These are phyloP conservation scores for Eristalinus sepulchralis DNA, from an alignment of 2,888 invertebrate species.

Conservation along the genomic window DNA sequence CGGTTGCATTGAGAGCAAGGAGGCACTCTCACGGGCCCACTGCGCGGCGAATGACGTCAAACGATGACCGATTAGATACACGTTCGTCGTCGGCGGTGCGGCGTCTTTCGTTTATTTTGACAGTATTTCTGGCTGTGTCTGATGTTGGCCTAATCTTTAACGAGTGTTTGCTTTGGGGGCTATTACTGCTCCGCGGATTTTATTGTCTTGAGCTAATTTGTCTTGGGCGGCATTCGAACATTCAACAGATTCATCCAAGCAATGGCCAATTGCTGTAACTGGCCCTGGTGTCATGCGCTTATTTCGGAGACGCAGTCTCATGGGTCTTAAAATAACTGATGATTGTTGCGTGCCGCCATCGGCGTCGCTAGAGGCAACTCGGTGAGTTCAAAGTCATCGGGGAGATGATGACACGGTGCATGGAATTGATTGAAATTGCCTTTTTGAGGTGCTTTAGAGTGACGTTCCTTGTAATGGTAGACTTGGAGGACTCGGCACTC, in stretches of 20 bases:
- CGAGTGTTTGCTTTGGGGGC: not conserved
- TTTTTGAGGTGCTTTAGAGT: no score
- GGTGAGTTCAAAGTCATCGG: not conserved
- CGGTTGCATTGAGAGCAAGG: slow-evolving; percentile 21
- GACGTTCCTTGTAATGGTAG: no score
- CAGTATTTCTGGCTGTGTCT: not conserved
- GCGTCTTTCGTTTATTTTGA: slow-evolving; percentile 43
- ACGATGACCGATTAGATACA: slow-evolving; percentile 58
- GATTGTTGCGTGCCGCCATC: not conserved
- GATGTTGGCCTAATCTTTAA: slow-evolving; percentile 2
- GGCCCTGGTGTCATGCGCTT: not conserved
- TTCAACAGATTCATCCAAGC: not conserved
- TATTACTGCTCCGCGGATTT: not conserved
- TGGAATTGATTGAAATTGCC: not conserved
- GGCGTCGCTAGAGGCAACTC: not conserved
- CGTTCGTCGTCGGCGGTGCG: slow-evolving; percentile 40
- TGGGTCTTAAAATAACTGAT: not conserved
- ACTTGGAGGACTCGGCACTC: no score
- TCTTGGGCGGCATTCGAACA: not conserved
- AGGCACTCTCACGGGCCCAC: not conserved
- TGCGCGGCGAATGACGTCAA: slow-evolving; percentile 61
- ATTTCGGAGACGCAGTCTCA: not conserved
- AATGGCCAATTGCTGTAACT: not conserved
- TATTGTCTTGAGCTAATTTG: not conserved
- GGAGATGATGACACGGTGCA: not conserved